Evolutionary conservation across 2,888 invertebrate genomes (phyloP), one percentile per base, ranked within the genome.

Genomic region (Ramazzottius varieornatus): DNA sequence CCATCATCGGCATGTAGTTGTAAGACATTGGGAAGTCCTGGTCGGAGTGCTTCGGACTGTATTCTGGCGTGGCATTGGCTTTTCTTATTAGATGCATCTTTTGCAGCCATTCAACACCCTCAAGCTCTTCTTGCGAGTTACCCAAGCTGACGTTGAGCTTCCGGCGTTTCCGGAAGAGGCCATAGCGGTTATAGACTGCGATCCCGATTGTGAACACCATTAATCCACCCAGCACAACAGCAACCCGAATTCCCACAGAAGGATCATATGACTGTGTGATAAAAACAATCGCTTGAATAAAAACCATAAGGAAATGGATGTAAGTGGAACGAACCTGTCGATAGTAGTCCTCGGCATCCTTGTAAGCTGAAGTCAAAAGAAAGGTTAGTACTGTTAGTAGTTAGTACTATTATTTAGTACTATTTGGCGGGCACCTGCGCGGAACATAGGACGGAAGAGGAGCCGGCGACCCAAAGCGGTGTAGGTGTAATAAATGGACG

Each of bases 271-370:
- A 54, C 29, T 54, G n/a, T n/a, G n/a, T n/a, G n/a, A n/a, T n/a
- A n/a, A n/a, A n/a, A n/a, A n/a, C n/a, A n/a, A n/a, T n/a, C n/a
- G n/a, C n/a, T n/a, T n/a, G n/a, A n/a, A n/a, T n/a, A n/a, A n/a
- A n/a, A n/a, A n/a, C n/a, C n/a, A n/a, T n/a, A n/a, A n/a, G n/a
- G n/a, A n/a, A n/a, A n/a, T n/a, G n/a, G n/a, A n/a, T n/a, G n/a
- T n/a, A n/a, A n/a, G n/a, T n/a, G n/a, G n/a, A n/a, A n/a, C n/a
- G n/a, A n/a, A n/a, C n/a, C n/a, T n/a, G 8, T 29, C 24, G 54
- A 29, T 54, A 54, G 54, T 54, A 54, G 29, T 54, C 54, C 29
- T 54, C 54, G 54, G 54, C 54, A 29, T 54, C 54, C n/a, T n/a
- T n/a, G n/a, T n/a, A n/a, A n/a, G n/a, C n/a, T n/a, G n/a, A n/a